Base-by-base conservation (phyloP, 1,140 invertebrate species). In the Sminthurinus signatus region DNA sequence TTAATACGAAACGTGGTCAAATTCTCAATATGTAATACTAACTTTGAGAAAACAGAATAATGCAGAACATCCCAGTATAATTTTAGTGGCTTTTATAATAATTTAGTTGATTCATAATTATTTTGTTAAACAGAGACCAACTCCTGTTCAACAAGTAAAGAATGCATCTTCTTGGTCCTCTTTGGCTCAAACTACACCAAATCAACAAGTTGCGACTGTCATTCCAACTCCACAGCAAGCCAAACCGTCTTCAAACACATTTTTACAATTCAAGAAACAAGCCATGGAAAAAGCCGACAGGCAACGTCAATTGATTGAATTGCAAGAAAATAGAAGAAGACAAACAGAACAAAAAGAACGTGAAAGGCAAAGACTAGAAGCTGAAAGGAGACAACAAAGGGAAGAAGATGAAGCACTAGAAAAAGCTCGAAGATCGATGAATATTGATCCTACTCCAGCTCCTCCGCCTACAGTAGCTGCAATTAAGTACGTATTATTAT, bases 241-340 rank as follows among this genome's bases (percentile, higher is more conserved):
- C n/a, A n/a, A n/a, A n/a, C 48, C 69, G 25, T 12, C 21, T 36
- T 48, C n/a, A 46, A 75, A 91, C 71, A 81, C 82, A 66, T 88
- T 87, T 73, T 81, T 90, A 78, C 86, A 86, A 68, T 98, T 96
- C 76, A 91, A 91, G 75, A 95, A 94, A 75, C 88, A 95, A 80
- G 93, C 93, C 10, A 91, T 92, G 77, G 92, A 96, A 78, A 95
- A 96, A 75, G 86, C 87, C 63, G 91, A 96, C 78, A 83, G 91
- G 76, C 88, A 93, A 81, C 84, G 89, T 74, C 85, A 88, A 59
- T 77, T 93, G 2, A 78, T 86, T 60, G 89, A 93, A 76, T 88
- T 89, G 72, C 86, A 90, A 74, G 88, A 91, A 73, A 77, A 88
- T 73, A 81, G 88, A 32, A 75, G 85, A 68, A 78, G 82, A 71